Evolutionary conservation across 2,888 invertebrate genomes (phyloP).

Genomic region (Synanthedon formicaeformis): DNA sequence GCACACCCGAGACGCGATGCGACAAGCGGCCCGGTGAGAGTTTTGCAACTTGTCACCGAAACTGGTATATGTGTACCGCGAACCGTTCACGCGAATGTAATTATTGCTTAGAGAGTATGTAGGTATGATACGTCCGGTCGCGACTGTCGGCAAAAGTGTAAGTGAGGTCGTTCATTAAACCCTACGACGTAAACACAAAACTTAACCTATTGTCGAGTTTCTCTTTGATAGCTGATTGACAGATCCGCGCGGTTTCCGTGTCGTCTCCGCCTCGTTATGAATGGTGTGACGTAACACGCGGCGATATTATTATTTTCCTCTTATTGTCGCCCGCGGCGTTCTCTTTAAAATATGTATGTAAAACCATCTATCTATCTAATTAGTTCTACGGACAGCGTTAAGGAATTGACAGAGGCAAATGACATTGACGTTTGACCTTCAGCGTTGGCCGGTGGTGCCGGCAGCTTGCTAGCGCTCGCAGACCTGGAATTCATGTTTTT

Average conservation of each 20-base stretch:
- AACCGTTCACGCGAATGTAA: conserved; percentile 40
- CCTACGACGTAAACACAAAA: conserved; percentile 26
- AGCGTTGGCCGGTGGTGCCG: no score
- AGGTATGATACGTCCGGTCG: conserved; percentile 44
- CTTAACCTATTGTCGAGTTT: conserved; percentile 4
- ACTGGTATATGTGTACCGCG: conserved; percentile 55
- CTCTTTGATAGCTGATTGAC: conserved; percentile 3
- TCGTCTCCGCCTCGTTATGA: no score
- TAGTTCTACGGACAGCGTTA: no score
- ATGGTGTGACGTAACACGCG: no score
- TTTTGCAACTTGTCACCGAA: conserved; percentile 62
- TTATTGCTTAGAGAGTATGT: conserved; percentile 43
- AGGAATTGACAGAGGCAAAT: no score
- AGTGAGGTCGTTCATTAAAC: conserved; percentile 50
- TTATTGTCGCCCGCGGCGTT: background rate
- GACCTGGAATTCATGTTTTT: no score
- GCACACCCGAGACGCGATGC: conserved; percentile 55
- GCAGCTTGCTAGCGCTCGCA: no score
- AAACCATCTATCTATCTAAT: no score
- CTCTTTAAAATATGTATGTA: background rate
- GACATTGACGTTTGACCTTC: no score
- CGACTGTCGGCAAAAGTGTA: conserved; percentile 43
- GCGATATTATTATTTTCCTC: no score
- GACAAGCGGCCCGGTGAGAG: conserved; percentile 49
- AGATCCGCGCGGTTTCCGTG: background rate